Conservation (phyloP, 2,888 invertebrate species). For the Mycogona germanica region DNA sequence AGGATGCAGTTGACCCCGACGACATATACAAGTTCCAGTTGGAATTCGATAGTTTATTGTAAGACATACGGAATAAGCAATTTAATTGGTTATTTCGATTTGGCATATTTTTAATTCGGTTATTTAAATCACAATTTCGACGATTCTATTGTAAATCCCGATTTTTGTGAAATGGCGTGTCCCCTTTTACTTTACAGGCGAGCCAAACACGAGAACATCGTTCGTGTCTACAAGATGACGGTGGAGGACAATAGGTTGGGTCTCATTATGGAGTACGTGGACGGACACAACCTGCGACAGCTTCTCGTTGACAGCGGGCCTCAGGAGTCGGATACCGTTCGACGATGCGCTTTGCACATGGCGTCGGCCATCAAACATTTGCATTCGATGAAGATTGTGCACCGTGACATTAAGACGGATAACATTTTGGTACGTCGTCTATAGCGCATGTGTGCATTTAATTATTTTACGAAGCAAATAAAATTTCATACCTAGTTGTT, state of each 20-base stretch:
- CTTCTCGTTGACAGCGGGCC: conserved; percentile 16
- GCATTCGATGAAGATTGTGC: conserved; percentile 19
- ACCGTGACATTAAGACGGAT: conserved; percentile 20
- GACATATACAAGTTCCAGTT: conserved; percentile 19
- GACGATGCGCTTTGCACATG: conserved; percentile 17
- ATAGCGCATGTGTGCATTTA: background rate
- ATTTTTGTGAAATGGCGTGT: background rate
- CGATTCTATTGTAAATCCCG: background rate
- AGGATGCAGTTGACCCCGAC: conserved; percentile 18
- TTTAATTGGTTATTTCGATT: background rate
- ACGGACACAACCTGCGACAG: conserved; percentile 17
- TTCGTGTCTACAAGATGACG: conserved; percentile 20
- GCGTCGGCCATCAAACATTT: conserved; percentile 18
- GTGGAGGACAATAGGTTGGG: conserved; percentile 20
- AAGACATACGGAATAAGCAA: background rate
- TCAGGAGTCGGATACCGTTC: conserved; percentile 6
- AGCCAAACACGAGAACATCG: conserved; percentile 18
- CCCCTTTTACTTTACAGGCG: conserved; percentile 2
- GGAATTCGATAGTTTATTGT: conserved; percentile 14
- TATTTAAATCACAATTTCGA: background rate
- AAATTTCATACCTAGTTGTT: too few species aligned
- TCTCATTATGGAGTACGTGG: conserved; percentile 20
- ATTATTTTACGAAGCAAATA: too few species aligned
- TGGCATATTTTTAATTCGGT: background rate
- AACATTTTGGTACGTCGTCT: conserved; percentile 16